These are phyloP conservation scores for zebrafish (Danio rerio) DNA, from an alignment of 2,113 vertebrate genomes.

Conservation along the genomic window GRCz12tu NC_133190.1:48006001-48006500, in stretches of 20 bases:
- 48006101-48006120: neutral
- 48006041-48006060: neutral
- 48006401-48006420: neutral
- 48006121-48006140: neutral
- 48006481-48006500: neutral
- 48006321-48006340: conserved; percentile 14
- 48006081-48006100: too few species aligned
- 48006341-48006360: conserved; percentile 31
- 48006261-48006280: conserved; percentile 6
- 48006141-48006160: neutral
- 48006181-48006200: neutral
- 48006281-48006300: conserved; percentile 7
- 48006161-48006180: neutral
- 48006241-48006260: neutral
- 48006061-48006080: neutral
- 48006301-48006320: neutral
- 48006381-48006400: conserved; percentile 30
- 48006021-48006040: neutral
- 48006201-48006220: neutral
- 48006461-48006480: neutral
- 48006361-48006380: neutral
- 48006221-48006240: neutral
- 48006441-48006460: conserved; percentile 11
- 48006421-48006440: conserved; percentile 16
- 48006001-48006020: too few species aligned